Percentiles rank a stretch among this genome's conserved stretches.
phyloP scores from a whole-genome alignment of 2,888 invertebrate genomes.

The Ellobium chinense region DNA sequence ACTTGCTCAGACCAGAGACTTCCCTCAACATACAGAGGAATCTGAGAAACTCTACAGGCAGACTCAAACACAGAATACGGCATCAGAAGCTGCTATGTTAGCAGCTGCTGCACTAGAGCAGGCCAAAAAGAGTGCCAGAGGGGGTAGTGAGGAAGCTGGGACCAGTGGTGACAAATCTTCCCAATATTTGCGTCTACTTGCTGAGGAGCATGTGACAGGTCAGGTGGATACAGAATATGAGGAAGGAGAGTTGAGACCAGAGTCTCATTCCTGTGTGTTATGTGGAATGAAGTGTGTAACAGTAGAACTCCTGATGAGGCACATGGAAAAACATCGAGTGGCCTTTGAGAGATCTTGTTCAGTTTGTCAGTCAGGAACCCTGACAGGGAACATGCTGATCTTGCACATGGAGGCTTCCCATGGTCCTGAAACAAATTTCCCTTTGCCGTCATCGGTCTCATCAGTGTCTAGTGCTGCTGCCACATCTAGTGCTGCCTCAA shows the following conservation, averaged over 20 bases:
- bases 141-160: slow-evolving; percentile 13
- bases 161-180: slow-evolving; percentile 32
- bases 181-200: slow-evolving; percentile 32
- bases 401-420: slow-evolving; percentile 49
- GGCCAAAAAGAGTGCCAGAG: slow-evolving; percentile 37
- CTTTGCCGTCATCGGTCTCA: slow-evolving; percentile 34
- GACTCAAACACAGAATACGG: slow-evolving; percentile 22
- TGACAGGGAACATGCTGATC: slow-evolving; percentile 44
- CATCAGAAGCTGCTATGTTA: slow-evolving; percentile 31
- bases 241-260: slow-evolving; percentile 44
- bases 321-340: slow-evolving; percentile 46
- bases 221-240: slow-evolving; percentile 43
- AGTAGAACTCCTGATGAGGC: slow-evolving; percentile 34
- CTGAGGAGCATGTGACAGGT: slow-evolving; percentile 38
- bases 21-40: slow-evolving; percentile 20
- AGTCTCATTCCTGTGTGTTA: slow-evolving; percentile 42
- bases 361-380: slow-evolving; percentile 45
- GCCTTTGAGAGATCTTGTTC: slow-evolving; percentile 48
- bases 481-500: not conserved
- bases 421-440: slow-evolving; percentile 44
- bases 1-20: slow-evolving; percentile 25
- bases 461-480: not conserved
- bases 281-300: slow-evolving; percentile 47
- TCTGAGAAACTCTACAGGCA: slow-evolving; percentile 41
- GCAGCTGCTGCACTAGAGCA: slow-evolving; percentile 38